Evolutionary conservation across 2,888 invertebrate species (phyloP).

Genomic region (Peribatodes rhomboidaria): DNA sequence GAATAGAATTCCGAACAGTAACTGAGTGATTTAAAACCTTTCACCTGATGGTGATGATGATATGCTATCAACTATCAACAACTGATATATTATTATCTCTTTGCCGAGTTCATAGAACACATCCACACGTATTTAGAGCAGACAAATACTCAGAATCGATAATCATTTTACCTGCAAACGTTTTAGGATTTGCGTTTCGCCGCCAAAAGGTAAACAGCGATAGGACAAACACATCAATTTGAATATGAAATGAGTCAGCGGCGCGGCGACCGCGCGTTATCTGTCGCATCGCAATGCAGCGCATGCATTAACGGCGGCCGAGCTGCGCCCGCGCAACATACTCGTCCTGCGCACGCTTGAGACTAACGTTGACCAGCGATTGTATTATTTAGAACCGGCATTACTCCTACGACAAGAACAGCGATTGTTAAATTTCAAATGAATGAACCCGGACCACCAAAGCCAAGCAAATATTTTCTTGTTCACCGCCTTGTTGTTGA

Average conservation of each 20-base stretch:
- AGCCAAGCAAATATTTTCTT: too few species aligned
- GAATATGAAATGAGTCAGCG: slow-evolving; percentile 36
- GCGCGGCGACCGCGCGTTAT: slow-evolving; percentile 19
- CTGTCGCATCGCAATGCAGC: slow-evolving; percentile 35
- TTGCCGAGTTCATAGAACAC: neutral
- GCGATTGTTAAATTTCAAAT: too few species aligned
- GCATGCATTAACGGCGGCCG: slow-evolving; percentile 24
- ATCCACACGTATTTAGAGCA: neutral
- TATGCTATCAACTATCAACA: too few species aligned
- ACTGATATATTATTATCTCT: too few species aligned
- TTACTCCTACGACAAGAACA: too few species aligned
- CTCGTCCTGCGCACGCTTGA: neutral
- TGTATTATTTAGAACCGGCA: neutral
- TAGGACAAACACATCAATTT: slow-evolving; percentile 29
- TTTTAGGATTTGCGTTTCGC: slow-evolving; percentile 5
- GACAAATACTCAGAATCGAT: neutral
- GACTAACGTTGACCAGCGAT: neutral
- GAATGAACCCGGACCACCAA: too few species aligned
- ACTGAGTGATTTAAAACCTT: too few species aligned
- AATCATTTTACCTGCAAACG: neutral
- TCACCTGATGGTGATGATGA: too few species aligned
- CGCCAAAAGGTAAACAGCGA: slow-evolving; percentile 17
- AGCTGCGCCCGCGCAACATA: slow-evolving; percentile 26
- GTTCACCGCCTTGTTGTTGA: too few species aligned
- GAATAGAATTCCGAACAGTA: too few species aligned